These are phyloP conservation scores for Climacteris rufus DNA, from an alignment of 2,113 vertebrate species.

Conservation along the genomic window DNA sequence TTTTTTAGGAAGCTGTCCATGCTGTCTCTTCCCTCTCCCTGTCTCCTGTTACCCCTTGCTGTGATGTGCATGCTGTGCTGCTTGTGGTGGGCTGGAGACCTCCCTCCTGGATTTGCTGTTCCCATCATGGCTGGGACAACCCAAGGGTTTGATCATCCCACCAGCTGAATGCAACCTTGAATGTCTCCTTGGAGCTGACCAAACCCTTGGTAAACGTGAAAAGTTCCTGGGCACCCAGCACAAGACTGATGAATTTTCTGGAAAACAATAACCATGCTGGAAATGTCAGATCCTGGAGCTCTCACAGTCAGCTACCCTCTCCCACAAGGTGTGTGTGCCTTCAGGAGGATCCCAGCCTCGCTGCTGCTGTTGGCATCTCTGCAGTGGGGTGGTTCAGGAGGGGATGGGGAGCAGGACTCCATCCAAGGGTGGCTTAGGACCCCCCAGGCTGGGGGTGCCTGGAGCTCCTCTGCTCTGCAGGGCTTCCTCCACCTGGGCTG, in stretches of 20 bases:
- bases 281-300: background rate
- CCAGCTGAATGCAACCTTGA: background rate
- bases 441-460: background rate
- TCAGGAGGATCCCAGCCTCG: background rate
- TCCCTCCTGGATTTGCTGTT: background rate
- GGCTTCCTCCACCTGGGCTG: background rate
- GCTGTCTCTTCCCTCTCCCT: background rate
- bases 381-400: too few relatives aligned
- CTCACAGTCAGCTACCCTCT: background rate
- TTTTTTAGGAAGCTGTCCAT: background rate
- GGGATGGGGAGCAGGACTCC: background rate
- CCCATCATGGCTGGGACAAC: fast-evolving
- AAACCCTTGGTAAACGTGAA: fast-evolving
- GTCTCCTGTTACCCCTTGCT: background rate
- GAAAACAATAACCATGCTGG: background rate
- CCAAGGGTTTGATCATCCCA: background rate
- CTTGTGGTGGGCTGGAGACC: background rate
- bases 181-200: background rate
- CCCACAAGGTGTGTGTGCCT: fast-evolving
- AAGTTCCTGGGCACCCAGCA: background rate
- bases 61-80: background rate
- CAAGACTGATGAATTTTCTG: background rate
- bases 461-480: background rate
- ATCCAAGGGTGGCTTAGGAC: background rate
- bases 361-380: background rate